Conservation (phyloP, 2,888 invertebrate genomes). For the Meiosimyza decipiens region DNA sequence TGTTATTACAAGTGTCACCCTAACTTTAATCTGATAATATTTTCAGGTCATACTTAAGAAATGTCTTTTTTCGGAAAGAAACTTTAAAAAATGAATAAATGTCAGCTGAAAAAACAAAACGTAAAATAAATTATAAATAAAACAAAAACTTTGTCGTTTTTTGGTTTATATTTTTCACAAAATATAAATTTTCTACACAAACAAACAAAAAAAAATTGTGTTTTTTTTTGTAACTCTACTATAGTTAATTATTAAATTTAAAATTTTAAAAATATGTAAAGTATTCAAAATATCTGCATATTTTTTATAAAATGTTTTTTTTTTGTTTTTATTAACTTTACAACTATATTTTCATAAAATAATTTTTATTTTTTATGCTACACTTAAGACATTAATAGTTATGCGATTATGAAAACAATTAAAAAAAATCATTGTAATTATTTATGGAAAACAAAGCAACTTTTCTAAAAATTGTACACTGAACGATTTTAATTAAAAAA, state of each 20-base stretch:
- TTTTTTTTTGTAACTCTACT: conserved; percentile 39
- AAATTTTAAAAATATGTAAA: conserved; percentile 26
- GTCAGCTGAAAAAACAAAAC: conserved; percentile 31
- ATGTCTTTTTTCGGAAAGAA: not conserved
- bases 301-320: conserved; percentile 35
- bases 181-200: conserved; percentile 45
- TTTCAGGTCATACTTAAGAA: no score
- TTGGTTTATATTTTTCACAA: conserved; percentile 40
- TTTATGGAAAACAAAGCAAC: conserved; percentile 7
- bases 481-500: conserved; percentile 63
- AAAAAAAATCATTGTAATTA: conserved; percentile 18
- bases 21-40: no score
- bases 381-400: conserved; percentile 23
- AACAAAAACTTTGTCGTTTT: conserved; percentile 37
- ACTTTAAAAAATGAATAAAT: conserved; percentile 9
- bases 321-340: conserved; percentile 34
- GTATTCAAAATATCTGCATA: conserved; percentile 29
- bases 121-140: conserved; percentile 26
- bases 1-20: no score
- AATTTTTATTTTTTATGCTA: conserved; percentile 33
- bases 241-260: conserved; percentile 22
- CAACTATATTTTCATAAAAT: conserved; percentile 30
- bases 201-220: conserved; percentile 44
- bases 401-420: not conserved
- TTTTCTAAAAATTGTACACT: conserved; percentile 7